Conservation (phyloP, 92 coral and sea anemone genomes). For the Parazoanthus atlanticus region DNA sequence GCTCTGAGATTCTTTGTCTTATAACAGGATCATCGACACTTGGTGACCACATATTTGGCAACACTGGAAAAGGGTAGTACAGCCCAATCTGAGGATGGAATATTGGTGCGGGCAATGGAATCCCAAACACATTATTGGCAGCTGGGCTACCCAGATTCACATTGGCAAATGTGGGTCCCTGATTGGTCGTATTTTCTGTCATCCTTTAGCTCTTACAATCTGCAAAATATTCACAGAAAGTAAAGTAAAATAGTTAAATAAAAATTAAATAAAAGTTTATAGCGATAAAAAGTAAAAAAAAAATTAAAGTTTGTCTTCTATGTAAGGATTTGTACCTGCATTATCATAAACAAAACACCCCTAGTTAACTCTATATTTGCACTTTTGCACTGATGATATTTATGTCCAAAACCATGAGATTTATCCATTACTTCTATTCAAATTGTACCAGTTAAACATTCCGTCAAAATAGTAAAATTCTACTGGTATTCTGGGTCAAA, state of each 20-base stretch:
- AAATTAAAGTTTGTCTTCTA: too few relatives aligned
- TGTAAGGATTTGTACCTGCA: too few relatives aligned
- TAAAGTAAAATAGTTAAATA: background rate
- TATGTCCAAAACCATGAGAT: too few relatives aligned
- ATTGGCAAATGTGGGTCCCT: conserved; percentile 22
- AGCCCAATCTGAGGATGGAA: conserved; percentile 58
- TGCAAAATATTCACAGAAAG: conserved; percentile 3
- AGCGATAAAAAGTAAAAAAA: too few relatives aligned
- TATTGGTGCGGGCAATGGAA: conserved; percentile 65
- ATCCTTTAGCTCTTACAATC: conserved; percentile 1
- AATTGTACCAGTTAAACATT: too few relatives aligned
- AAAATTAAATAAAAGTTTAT: too few relatives aligned
- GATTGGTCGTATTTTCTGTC: conserved; percentile 27
- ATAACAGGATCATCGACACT: conserved; percentile 9
- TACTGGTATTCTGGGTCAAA: too few relatives aligned
- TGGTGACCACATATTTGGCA: conserved; percentile 60
- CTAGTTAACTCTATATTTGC: background rate
- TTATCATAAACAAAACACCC: background rate
- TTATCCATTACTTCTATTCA: too few relatives aligned
- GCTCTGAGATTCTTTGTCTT: conserved; percentile 20
- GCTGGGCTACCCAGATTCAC: conserved; percentile 42
- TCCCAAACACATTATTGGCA: conserved; percentile 51
- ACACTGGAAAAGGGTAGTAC: conserved; percentile 60
- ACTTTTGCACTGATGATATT: background rate
- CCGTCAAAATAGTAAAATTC: too few relatives aligned